Evolutionary conservation across 2,888 invertebrate genomes (phyloP).

Genomic region (Folsomia manolachei): DNA sequence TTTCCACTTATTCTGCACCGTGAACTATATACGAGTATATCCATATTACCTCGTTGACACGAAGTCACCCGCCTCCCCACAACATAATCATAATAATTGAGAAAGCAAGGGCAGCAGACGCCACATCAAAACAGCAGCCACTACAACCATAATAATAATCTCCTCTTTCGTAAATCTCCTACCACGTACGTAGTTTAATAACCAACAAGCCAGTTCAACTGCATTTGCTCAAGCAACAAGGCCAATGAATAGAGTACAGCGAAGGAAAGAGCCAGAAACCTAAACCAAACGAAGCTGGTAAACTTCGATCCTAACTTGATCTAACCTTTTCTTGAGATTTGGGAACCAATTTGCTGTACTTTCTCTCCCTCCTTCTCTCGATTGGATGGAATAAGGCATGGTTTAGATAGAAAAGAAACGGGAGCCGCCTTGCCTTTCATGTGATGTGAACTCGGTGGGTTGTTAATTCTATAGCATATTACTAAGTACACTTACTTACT

Average conservation of each 20-base stretch:
- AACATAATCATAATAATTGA: slow-evolving; percentile 10
- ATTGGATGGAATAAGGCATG: no score
- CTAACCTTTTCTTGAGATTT: slow-evolving; percentile 4
- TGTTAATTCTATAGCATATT: neutral
- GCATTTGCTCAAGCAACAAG: neutral
- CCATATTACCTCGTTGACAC: neutral
- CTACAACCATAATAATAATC: neutral
- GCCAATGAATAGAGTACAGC: neutral
- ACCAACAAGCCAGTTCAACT: neutral
- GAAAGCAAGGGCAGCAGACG: neutral
- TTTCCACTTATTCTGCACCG: no score
- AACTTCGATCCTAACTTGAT: neutral
- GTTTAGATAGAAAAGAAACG: neutral
- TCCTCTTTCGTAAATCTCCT: neutral
- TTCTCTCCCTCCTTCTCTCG: neutral
- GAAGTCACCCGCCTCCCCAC: neutral
- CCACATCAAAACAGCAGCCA: no score
- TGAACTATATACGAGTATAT: neutral
- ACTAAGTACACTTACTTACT: neutral
- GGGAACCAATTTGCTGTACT: no score
- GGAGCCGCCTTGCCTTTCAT: neutral
- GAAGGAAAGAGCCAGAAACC: neutral
- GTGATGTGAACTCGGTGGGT: neutral
- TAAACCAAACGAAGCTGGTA: neutral
- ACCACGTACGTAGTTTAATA: no score